phyloP scores from a whole-genome alignment of 2,113 vertebrate genomes.

The Hemiprocne comata region DNA sequence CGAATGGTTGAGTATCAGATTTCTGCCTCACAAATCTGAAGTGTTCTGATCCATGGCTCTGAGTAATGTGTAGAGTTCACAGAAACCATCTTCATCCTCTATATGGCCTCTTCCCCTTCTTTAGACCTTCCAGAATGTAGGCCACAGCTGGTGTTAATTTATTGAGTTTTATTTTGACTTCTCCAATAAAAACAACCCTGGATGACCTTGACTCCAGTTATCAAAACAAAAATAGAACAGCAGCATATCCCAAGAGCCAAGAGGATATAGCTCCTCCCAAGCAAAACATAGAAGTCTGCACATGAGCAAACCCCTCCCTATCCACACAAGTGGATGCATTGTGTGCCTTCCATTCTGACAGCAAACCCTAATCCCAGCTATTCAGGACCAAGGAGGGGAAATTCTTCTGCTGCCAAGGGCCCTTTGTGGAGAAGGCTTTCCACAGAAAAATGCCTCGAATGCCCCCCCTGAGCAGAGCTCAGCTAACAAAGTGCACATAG shows the following conservation, averaged over 20 bases:
- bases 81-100: conserved; percentile 2
- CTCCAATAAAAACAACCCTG: neutral
- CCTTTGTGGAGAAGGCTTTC: neutral
- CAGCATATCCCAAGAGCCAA: neutral
- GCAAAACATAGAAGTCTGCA: neutral
- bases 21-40: conserved; percentile 2
- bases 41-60: neutral
- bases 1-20: neutral
- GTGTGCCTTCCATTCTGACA: neutral
- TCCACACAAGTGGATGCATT: neutral
- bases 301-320: neutral
- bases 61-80: neutral
- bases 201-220: conserved; percentile 44
- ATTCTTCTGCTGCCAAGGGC: neutral
- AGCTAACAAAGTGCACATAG: neutral
- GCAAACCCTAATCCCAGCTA: neutral
- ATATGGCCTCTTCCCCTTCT: neutral
- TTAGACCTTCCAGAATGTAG: neutral
- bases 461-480: neutral
- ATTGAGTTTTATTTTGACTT: conserved; percentile 12
- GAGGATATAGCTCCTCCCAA: conserved; percentile 13
- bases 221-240: conserved; percentile 43
- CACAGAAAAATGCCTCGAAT: neutral
- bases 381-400: neutral
- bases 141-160: conserved; percentile 47